A percentile compares a stretch with the other conserved stretches of the same genome.
Conservation (phyloP, 2,113 vertebrate genomes). For the Setophaga kirtlandii region DNA sequence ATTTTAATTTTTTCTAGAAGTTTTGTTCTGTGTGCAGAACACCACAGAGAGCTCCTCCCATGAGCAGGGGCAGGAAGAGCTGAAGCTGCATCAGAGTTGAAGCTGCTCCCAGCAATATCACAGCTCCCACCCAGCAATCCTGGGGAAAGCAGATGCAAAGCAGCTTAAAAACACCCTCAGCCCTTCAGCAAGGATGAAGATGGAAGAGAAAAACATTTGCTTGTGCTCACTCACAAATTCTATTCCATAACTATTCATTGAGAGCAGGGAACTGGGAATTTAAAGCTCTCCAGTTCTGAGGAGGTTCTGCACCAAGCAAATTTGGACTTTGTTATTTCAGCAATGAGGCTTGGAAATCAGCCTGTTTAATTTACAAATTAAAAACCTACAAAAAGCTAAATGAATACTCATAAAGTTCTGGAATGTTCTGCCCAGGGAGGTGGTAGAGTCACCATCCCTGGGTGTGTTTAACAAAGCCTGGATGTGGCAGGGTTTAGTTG, state of each 20-base stretch:
- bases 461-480: no score
- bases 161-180: not conserved
- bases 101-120: not conserved
- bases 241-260: not conserved
- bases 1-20: not conserved
- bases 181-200: not conserved
- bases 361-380: not conserved
- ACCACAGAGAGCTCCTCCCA: not conserved
- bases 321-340: not conserved
- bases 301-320: not conserved
- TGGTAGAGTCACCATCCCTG: no score
- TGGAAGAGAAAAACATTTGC: not conserved
- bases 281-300: not conserved
- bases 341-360: not conserved
- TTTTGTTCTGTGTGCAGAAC: not conserved
- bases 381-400: not conserved
- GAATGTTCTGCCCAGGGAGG: no score
- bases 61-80: not conserved
- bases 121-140: not conserved
- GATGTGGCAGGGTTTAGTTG: no score
- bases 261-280: not conserved
- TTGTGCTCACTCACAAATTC: not conserved
- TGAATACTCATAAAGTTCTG: no score
- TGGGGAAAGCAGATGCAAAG: constrained; percentile 17
- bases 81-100: not conserved